Evolutionary conservation across 2,113 vertebrate species (phyloP).

Genomic region (Recurvirostra avosetta): DNA sequence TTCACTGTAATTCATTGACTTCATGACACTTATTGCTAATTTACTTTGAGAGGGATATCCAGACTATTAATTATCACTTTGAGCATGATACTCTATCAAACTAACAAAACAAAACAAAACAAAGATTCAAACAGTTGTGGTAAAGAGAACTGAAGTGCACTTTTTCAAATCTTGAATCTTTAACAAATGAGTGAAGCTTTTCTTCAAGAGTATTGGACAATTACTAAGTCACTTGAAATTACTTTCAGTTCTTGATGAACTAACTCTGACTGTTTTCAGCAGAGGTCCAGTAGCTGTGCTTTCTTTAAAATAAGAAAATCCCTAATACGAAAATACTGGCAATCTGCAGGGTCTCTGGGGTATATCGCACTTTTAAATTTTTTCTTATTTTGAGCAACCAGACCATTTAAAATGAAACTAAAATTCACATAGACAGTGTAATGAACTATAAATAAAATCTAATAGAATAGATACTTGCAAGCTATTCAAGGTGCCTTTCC

Average conservation of each 20-base stretch:
- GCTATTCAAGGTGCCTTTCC: background rate
- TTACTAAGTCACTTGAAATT: background rate
- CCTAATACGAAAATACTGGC: background rate
- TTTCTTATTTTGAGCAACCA: background rate
- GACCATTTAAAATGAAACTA: background rate
- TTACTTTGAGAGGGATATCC: background rate
- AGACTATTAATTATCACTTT: background rate
- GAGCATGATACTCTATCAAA: background rate
- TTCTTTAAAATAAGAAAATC: background rate
- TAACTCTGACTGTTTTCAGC: background rate
- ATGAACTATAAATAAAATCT: background rate
- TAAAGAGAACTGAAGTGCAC: background rate
- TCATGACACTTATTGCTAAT: background rate
- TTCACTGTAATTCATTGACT: background rate
- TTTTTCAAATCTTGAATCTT: background rate
- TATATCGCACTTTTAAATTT: background rate
- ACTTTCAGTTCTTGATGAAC: background rate
- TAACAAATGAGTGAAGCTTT: background rate
- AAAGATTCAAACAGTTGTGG: background rate
- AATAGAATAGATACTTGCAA: background rate
- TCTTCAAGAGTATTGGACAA: background rate
- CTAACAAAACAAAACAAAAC: background rate
- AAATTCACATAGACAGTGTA: background rate
- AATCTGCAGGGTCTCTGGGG: background rate
- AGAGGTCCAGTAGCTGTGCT: background rate